Base-by-base conservation (phyloP, 2,888 invertebrate species). In the Periphyllus acericola region DNA sequence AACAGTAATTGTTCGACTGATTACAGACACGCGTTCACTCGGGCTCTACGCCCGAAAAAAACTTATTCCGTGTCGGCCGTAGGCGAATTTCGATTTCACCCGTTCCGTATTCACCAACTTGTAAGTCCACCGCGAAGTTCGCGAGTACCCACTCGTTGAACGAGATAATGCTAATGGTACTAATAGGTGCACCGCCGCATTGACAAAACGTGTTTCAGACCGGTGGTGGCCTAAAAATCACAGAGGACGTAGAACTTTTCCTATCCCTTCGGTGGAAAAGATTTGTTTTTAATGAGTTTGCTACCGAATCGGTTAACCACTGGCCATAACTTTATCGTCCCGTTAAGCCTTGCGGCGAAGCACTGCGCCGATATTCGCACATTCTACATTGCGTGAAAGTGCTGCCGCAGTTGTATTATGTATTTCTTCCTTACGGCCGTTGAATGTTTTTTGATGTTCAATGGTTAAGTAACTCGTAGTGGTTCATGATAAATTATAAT, bases 211-310 rank as follows among this genome's bases (percentile, higher is more conserved):
- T 60, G 74, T 55, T 36, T 34, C 52, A 36, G 52, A 32, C 52
- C 14, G n/a, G 34, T 29, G 11, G 36, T 6, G 52, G 5, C 29
- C n/a, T 14, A 36, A 84, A 76, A 84, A 66, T 84, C 66, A 32
- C 46, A 0, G 21, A 2, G 0, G 1, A 29, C 2, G 8, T 2
- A n/a, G 0, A 29, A 76, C 46, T 76, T 78, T 60, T 83, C 60
- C 19, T 9, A 32, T 25, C 66, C 66, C 17, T 66, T 32, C 8
- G 29, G 19, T 3, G 9, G 2, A 29, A 71, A 40, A 85, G 32
- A 78, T 85, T 78, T 68, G 52, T 85, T 85, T 68, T 78, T 68
- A 78, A 78, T 68, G 68, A 76, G 34, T 85, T 85, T n/a, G 46
- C 46, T 5, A 52, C 14, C 17, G 74, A 75, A 60, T 75, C 60